A percentile compares a stretch with the other conserved stretches of the same genome.
Conservation (phyloP, 2,888 invertebrate genomes). For the Pseudococcus longispinus region DNA sequence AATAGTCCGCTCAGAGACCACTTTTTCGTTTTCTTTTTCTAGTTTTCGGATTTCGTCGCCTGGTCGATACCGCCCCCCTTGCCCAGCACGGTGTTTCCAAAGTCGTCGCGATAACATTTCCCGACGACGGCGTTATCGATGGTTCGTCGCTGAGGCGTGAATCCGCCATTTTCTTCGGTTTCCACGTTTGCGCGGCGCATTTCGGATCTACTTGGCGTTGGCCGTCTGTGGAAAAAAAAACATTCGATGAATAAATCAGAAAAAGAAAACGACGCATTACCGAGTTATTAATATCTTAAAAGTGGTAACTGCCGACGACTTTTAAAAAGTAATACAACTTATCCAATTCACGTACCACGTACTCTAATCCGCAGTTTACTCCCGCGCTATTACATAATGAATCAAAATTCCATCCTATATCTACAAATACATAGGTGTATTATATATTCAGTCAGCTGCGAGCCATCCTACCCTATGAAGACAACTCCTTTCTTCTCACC, state of each 20-base stretch:
- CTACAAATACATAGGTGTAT: too few relatives aligned
- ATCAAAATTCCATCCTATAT: too few relatives aligned
- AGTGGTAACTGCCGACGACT: too few relatives aligned
- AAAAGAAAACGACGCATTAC: too few relatives aligned
- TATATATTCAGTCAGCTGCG: too few relatives aligned
- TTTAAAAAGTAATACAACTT: too few relatives aligned
- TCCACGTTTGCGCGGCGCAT: background rate
- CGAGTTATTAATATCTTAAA: too few relatives aligned
- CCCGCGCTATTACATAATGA: too few relatives aligned
- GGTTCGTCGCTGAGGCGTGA: background rate
- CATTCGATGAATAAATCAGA: background rate
- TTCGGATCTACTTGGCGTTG: background rate
- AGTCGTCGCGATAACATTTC: background rate
- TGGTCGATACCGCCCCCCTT: background rate
- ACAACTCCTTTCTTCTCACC: too few relatives aligned
- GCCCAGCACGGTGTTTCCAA: background rate
- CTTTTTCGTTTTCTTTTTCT: conserved; percentile 72
- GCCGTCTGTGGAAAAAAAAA: background rate
- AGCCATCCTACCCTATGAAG: too few relatives aligned
- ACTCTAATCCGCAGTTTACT: too few relatives aligned
- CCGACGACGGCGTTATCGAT: background rate
- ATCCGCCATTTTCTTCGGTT: background rate
- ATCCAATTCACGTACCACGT: too few relatives aligned
- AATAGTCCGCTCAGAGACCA: conserved; percentile 85
- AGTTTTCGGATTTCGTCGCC: background rate